Conservation (phyloP, 2,797 vertebrate genomes). For the Cygnus olor region DNA sequence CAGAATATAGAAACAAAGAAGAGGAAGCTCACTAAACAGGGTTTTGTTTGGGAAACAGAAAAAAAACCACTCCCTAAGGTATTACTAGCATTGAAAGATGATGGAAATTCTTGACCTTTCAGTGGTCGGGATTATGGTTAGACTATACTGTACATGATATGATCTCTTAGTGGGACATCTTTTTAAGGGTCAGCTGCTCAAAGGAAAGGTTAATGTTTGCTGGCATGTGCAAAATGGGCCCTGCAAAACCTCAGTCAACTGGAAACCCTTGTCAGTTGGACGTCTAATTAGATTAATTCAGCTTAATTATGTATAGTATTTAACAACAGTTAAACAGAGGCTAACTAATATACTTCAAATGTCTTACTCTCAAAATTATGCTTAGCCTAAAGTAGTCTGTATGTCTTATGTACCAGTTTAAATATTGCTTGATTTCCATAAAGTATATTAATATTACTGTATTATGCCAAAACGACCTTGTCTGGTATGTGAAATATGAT, state of each 20-base stretch:
- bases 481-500: not conserved
- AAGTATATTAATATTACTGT: not conserved
- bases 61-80: not conserved
- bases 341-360: not conserved
- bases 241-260: conserved; percentile 38
- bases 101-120: conserved; percentile 55
- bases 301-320: conserved; percentile 39
- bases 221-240: conserved; percentile 9
- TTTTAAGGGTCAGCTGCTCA: conserved; percentile 39
- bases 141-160: conserved; percentile 26
- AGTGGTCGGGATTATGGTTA: not conserved
- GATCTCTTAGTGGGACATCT: conserved; percentile 31
- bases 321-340: not conserved
- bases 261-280: conserved; percentile 46
- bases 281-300: conserved; percentile 58
- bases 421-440: not conserved
- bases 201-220: conserved; percentile 39
- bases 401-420: not conserved
- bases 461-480: not conserved
- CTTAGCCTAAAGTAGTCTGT: not conserved
- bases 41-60: conserved; percentile 1
- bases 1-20: conserved; percentile 42
- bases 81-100: not conserved
- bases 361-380: not conserved
- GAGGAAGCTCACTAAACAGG: conserved; percentile 28